These are phyloP conservation scores for Xenopus borealis DNA, from an alignment of 2,113 vertebrate species.

Conservation along the genomic window DNA sequence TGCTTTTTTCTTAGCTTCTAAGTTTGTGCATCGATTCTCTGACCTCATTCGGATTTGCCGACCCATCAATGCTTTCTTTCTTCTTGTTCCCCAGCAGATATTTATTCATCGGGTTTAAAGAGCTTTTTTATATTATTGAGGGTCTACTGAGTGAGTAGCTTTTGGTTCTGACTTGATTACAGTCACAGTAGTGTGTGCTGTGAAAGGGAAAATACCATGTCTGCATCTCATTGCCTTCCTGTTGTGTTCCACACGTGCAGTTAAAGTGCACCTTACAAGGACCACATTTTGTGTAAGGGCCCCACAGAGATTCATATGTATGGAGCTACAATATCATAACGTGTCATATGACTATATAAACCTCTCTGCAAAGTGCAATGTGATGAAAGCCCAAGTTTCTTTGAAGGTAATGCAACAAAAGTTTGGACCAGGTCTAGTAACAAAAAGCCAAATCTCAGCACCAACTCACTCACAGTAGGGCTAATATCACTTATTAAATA, in stretches of 20 bases:
- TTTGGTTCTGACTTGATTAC: not conserved
- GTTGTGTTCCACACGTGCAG: too few species aligned
- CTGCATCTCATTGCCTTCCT: not conserved
- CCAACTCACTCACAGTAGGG: too few species aligned
- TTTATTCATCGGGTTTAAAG: constrained; percentile 1
- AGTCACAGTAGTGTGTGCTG: not conserved
- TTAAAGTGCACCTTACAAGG: too few species aligned
- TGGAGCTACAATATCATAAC: too few species aligned
- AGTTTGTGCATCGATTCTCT: constrained; percentile 23
- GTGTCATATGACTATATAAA: too few species aligned
- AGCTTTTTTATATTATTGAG: not conserved
- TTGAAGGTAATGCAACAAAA: too few species aligned
- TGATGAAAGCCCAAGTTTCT: too few species aligned
- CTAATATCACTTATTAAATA: too few species aligned
- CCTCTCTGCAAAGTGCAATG: too few species aligned
- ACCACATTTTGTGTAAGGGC: not conserved
- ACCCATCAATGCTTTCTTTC: constrained; percentile 4
- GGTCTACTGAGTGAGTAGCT: not conserved
- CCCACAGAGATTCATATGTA: not conserved
- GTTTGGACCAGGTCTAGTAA: too few species aligned
- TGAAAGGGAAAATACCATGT: not conserved
- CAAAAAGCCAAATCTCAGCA: too few species aligned
- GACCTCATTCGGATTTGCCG: constrained; percentile 21
- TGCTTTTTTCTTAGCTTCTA: constrained; percentile 17
- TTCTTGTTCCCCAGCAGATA: not conserved